A percentile compares a stretch with the other conserved stretches of the same genome.
phyloP scores from a whole-genome alignment of 2,888 invertebrate species.

The Heteromyza rotundicornis region DNA sequence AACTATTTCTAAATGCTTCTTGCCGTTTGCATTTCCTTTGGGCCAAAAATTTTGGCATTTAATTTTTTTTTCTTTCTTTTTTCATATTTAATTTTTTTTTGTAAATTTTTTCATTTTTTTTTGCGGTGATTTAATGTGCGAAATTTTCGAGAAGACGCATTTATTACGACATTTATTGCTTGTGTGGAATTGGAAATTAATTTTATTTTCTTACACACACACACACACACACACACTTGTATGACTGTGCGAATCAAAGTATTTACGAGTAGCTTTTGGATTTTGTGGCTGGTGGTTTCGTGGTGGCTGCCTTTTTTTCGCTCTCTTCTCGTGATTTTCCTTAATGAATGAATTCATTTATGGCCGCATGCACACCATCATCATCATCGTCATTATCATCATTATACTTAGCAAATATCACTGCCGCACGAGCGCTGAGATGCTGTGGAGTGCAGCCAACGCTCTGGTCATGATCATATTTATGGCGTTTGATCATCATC shows the following conservation, averaged over 20 bases:
- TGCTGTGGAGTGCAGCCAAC: neutral
- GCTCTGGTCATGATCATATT: neutral
- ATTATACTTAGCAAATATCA: neutral
- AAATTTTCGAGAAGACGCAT: slow-evolving; percentile 18
- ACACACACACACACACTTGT: too few species aligned
- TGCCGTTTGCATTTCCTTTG: too few species aligned
- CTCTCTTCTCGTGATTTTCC: neutral
- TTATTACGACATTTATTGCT: slow-evolving; percentile 22
- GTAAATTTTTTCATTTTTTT: slow-evolving; percentile 1
- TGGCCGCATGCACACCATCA: neutral
- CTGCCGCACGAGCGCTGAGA: neutral
- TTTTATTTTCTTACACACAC: too few species aligned
- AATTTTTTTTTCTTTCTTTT: neutral
- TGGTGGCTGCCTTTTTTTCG: too few species aligned
- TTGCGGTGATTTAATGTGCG: slow-evolving; percentile 16
- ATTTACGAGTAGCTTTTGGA: neutral
- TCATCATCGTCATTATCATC: too few species aligned
- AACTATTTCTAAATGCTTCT: too few species aligned
- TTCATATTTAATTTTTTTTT: neutral
- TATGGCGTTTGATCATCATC: neutral
- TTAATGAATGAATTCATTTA: slow-evolving; percentile 7
- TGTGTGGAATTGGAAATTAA: neutral
- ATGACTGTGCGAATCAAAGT: neutral
- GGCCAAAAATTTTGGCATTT: too few species aligned
- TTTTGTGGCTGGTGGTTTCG: too few species aligned